phyloP scores from a whole-genome alignment of 1,140 invertebrate genomes.

The Aphaenogaster ashmeadi region DNA sequence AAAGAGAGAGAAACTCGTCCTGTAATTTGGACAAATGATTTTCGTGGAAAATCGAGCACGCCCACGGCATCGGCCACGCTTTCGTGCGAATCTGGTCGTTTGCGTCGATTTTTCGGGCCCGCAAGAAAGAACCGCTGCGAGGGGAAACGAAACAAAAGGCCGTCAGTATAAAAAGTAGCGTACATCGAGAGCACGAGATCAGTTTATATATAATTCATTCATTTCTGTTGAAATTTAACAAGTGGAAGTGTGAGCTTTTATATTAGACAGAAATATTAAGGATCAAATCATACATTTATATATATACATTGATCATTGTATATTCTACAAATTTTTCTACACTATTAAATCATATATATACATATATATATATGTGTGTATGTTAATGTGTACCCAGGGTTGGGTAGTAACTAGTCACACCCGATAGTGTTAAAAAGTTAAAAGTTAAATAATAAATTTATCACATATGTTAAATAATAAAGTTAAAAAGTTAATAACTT shows the following conservation, averaged over 20 bases:
- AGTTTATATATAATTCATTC: constrained; percentile 17
- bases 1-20: constrained; percentile 5
- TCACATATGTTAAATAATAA: too few species aligned
- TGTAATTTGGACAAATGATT: constrained; percentile 71
- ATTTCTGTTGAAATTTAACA: constrained; percentile 4
- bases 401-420: too few species aligned
- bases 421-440: too few species aligned
- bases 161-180: constrained; percentile 37
- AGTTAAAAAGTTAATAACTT: too few species aligned
- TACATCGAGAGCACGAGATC: constrained; percentile 23
- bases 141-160: constrained; percentile 51
- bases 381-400: too few species aligned
- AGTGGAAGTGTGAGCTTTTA: neutral
- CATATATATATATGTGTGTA: too few species aligned
- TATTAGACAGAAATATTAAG: neutral
- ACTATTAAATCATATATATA: too few species aligned
- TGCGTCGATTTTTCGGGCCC: constrained; percentile 42
- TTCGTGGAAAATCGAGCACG: constrained; percentile 68
- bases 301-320: too few species aligned
- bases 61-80: constrained; percentile 56
- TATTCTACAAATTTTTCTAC: too few species aligned
- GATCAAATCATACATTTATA: neutral
- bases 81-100: constrained; percentile 65
- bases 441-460: too few species aligned
- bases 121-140: constrained; percentile 21